Conservation (phyloP, 1,140 invertebrate genomes). For the Pseudomyrmex pallidus region DNA sequence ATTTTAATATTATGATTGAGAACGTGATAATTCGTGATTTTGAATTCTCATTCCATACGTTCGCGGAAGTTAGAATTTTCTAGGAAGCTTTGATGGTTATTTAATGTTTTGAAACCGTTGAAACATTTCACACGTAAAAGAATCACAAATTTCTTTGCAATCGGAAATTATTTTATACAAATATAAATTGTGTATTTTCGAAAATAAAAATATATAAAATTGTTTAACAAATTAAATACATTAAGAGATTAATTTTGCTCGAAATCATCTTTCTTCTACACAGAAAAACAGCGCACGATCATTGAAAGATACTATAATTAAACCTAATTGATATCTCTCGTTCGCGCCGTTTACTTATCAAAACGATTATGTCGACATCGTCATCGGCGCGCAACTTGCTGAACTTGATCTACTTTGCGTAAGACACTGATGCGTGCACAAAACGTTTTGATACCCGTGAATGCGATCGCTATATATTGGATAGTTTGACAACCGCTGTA, state of each 20-base stretch:
- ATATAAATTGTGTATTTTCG: no score
- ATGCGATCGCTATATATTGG: conserved; percentile 33
- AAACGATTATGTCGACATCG: conserved; percentile 26
- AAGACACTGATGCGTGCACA: conserved; percentile 38
- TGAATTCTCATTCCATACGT: not conserved
- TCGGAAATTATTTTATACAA: no score
- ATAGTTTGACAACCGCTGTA: conserved; percentile 60
- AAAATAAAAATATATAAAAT: no score
- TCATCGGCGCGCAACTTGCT: not conserved
- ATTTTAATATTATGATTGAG: not conserved
- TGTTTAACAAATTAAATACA: no score
- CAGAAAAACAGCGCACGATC: no score
- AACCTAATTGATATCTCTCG: no score
- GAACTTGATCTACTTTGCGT: conserved; percentile 49
- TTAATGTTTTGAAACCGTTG: not conserved
- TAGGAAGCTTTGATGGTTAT: not conserved
- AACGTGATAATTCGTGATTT: not conserved
- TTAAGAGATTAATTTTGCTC: no score
- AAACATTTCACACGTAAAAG: not conserved
- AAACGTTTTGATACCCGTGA: conserved; percentile 42
- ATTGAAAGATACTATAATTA: no score
- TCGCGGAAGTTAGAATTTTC: not conserved
- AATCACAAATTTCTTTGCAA: no score
- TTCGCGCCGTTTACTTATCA: conserved; percentile 3
- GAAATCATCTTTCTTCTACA: no score